Base-by-base conservation (phyloP, 2,888 invertebrate species). In the Drosophila nr. perissopoda region DNA sequence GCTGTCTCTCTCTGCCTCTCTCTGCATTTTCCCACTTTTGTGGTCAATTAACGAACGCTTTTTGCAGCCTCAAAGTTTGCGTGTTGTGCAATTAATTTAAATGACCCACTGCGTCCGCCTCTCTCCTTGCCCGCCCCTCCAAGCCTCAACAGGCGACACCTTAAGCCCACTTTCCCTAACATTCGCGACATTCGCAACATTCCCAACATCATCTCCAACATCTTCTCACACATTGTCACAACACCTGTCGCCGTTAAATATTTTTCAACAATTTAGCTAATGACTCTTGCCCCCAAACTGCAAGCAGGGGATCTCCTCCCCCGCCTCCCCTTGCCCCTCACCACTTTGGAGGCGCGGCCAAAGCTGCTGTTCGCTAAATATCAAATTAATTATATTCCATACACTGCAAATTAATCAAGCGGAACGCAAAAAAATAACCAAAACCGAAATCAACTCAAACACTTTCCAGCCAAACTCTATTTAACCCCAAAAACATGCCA, bases 311-410 rank as follows among this genome's bases (percentile, higher is more conserved):
- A 46, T 46, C 4, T 36, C 1, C 21, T 2, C 8, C 13, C 16
- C 27, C 34, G 0, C 29, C 13, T 1, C 7, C 4, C 18, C 27
- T 27, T n/a, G 27, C 29, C 34, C 29, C 10, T 34, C 33, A 10
- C 18, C 52, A 33, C 21, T 1, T 31, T 31, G 49, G 29, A 21
- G 29, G 21, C 31, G 56, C 40, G 38, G 29, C 25, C 25, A 46
- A 46, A 25, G 16, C 25, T 46, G 46, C 25, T 46, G 16, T 46
- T 71, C 68, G 70, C 81, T 74, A 86, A 84, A 89, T 89, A 79
- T 72, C 75, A 89, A 88, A 88, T 88, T 88, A 89, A 88, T 88
- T 88, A 89, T 88, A 85, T 88, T 79, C 71, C 85, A 83, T 89
- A 88, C 87, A 88, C 74, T 70, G 83, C 46, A 86, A 88, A 88